Evolutionary conservation across 2,888 invertebrate genomes (phyloP), one percentile per base, ranked within the genome.

Genomic region (Tenthredo mesomela): DNA sequence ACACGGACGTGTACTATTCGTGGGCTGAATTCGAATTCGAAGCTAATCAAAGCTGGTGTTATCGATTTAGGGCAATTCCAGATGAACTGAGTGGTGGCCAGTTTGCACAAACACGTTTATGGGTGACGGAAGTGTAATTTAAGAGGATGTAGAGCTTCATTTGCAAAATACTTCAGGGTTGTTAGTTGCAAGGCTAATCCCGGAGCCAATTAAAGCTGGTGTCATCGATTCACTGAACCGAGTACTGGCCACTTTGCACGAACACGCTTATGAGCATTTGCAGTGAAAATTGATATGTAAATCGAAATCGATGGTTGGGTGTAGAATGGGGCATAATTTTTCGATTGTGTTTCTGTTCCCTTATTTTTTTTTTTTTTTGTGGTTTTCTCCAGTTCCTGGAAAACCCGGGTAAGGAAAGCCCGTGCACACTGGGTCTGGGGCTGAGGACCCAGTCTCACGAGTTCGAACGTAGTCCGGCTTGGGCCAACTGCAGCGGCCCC

Each of bases 371-470:
- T 61, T 21, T 37, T 61, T 6, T 80, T 2, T 80, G 1, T 21
- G 37, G 58, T 37, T 58, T 61, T 61, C 33, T 58, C 37, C 1
- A 61, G 58, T 80, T 80, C 80, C 18, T 37, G 80, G 80, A 80
- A 80, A 80, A 61, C 21, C 15, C 40, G 21, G 40, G 40, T 25
- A 67, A 40, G 58, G 33, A 61, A 84, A 84, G 10, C 70, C 25
- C 58, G 37, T 58, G 84, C 37, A 61, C 37, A 43, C 43, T 54
- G 54, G 54, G 77, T 18, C 29, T 25, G 43, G 29, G 65, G 78
- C 47, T 25, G 61, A 78, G 33, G 84, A 84, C 84, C 43, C 37
- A 70, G 61, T 78, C 84, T 84, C 75, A 84, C 73, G 84, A 84
- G 40, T n/a, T 37, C 67, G 18, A 71, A 43, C 50, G 70, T 33